These are phyloP conservation scores for Poeciliopsis infans DNA, from an alignment of 2,797 vertebrate genomes.

Conservation along the genomic window DNA sequence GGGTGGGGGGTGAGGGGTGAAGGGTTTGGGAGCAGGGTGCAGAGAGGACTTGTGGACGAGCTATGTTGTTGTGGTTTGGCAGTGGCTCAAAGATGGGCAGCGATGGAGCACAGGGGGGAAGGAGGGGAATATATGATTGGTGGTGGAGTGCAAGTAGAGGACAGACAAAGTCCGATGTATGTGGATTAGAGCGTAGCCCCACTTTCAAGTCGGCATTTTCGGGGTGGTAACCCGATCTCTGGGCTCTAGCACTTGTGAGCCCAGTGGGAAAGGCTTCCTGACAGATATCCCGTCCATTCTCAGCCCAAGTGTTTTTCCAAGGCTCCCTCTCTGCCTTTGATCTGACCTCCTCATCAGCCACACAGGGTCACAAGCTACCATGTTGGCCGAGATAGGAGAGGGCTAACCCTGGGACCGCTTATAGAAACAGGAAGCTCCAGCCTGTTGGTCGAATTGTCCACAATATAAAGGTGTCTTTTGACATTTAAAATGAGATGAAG, in stretches of 20 bases:
- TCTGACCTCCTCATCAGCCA: slow-evolving; percentile 83
- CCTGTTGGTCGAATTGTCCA: slow-evolving; percentile 29
- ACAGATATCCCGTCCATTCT: slow-evolving; percentile 92
- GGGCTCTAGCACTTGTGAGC: slow-evolving; percentile 73
- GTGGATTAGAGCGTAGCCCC: slow-evolving; percentile 80
- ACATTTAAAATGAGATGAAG: slow-evolving; percentile 44
- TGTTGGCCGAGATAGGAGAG: slow-evolving; percentile 74
- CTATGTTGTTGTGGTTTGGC: slow-evolving; percentile 49
- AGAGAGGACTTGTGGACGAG: slow-evolving; percentile 32
- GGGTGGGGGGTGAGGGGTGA: slow-evolving; percentile 12
- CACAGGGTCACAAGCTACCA: slow-evolving; percentile 85
- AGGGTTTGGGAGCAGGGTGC: slow-evolving; percentile 49
- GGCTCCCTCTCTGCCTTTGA: slow-evolving; percentile 90
- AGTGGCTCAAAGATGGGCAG: slow-evolving; percentile 33
- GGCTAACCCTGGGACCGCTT: slow-evolving; percentile 58
- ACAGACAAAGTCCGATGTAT: slow-evolving; percentile 75
- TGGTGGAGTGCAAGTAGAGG: slow-evolving; percentile 45
- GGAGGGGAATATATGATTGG: slow-evolving; percentile 44
- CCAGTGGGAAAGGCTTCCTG: slow-evolving; percentile 92
- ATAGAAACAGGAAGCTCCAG: slow-evolving; percentile 15
- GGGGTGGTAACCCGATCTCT: slow-evolving; percentile 86
- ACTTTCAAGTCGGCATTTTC: slow-evolving; percentile 89
- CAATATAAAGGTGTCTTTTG: slow-evolving; percentile 44
- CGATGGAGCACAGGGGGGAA: slow-evolving; percentile 28
- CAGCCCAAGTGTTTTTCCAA: slow-evolving; percentile 96